Base-by-base conservation (phyloP, 2,113 vertebrate genomes). In the Grammomys dolichurus region DNA sequence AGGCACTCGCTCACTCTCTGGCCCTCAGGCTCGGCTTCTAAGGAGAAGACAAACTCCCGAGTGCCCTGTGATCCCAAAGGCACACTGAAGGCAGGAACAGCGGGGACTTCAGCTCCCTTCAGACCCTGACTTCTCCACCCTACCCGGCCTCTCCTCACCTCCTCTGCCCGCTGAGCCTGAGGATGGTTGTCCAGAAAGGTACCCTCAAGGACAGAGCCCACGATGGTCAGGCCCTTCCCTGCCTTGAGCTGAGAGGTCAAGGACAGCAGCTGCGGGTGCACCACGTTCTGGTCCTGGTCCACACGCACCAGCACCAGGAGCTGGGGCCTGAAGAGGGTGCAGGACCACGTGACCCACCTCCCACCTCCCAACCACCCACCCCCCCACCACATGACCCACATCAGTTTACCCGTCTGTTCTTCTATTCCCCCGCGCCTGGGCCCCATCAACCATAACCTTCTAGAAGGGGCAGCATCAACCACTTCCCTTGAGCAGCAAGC, bases 211-310 rank as follows among this genome's bases (percentile, higher is more conserved):
- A 99, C 99, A 0, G 99, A 99, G 78, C 99, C 99, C 93, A 99
- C 99, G 0, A 99, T 99, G 91, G 99, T 99, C 96, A 99, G 98
- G 28, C 99, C 99, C 97, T 99, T 99, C n/a, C 99, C 99, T 0
- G 99, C 99, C 98, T 99, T 99, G 91, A 99, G 98, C 98, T 99
- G 99, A 0, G 99, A 99, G 14, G 99, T 99, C 97, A 99, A 96
- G 24, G 99, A 99, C 63, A 99, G 99, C 89, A 99, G 99, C 95
- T 99, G 99, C 0, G 99, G 99, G 97, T 99, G 99, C 92, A 99
- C 99, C 95, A 99, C 99, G 0, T 99, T 99, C 97, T 99, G 99
- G 96, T 99, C 99, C 43, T 98, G 98, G 94, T 99, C 99, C 95
- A 99, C 99, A 0, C 99, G 99, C 28, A 99, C 99, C 94, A 99